Conservation (phyloP, 2,888 invertebrate genomes). For the Caenorhabditis uteleia region DNA sequence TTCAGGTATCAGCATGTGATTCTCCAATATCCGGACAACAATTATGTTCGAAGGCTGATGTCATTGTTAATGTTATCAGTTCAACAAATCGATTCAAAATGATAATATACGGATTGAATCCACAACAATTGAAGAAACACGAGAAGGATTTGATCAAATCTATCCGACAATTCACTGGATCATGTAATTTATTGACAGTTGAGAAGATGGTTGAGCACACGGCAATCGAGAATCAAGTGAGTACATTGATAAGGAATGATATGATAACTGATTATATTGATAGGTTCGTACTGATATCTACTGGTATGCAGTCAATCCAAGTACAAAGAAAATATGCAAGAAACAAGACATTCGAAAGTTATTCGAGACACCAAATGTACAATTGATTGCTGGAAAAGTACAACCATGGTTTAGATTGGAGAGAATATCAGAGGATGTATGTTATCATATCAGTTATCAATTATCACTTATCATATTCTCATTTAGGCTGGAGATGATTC, state of each 20-base stretch:
- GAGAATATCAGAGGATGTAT: constrained; percentile 46
- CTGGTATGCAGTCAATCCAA: constrained; percentile 67
- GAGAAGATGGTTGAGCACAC: constrained; percentile 61
- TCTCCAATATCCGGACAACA: constrained; percentile 59
- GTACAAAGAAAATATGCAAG: constrained; percentile 63
- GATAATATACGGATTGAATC: constrained; percentile 56
- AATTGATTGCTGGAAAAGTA: constrained; percentile 62
- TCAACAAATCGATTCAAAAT: constrained; percentile 64
- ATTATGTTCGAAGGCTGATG: constrained; percentile 60
- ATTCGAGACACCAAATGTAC: constrained; percentile 58
- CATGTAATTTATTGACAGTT: constrained; percentile 60
- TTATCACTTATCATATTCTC: constrained; percentile 2
- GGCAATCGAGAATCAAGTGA: constrained; percentile 40
- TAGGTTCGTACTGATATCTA: constrained; percentile 57
- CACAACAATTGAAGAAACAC: constrained; percentile 59
- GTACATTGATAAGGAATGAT: not conserved
- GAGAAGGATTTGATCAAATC: constrained; percentile 63
- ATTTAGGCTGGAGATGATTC: constrained; percentile 27
- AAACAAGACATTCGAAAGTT: constrained; percentile 65
- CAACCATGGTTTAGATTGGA: constrained; percentile 66
- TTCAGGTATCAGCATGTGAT: constrained; percentile 61
- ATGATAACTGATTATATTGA: not conserved
- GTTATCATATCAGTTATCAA: constrained; percentile 7
- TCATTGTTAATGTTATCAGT: constrained; percentile 59
- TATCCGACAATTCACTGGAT: constrained; percentile 62